These are phyloP conservation scores for Cecropterus lyciades DNA, from an alignment of 1,140 invertebrate species.

Conservation along the genomic window DNA sequence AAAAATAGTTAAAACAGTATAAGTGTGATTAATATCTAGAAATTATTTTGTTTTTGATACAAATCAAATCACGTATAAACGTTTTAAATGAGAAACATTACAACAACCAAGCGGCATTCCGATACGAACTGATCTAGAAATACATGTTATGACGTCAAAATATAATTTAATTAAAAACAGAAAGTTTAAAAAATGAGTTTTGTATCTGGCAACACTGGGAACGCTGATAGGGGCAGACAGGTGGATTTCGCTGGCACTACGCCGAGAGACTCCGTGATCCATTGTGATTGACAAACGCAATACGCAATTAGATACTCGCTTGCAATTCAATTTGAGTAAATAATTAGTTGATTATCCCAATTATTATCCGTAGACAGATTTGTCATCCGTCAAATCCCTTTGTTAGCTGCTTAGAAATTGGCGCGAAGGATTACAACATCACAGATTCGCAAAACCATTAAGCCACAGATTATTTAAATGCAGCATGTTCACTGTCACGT, in stretches of 20 bases:
- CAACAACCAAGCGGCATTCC: conserved; percentile 25
- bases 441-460: conserved; percentile 4
- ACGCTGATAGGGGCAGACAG: conserved; percentile 31
- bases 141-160: conserved; percentile 38
- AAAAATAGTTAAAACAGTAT: too few species aligned
- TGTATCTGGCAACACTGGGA: conserved; percentile 24
- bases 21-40: neutral
- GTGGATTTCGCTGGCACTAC: conserved; percentile 22
- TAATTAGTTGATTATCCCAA: conserved; percentile 33
- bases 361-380: conserved; percentile 11
- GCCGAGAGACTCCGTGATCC: conserved; percentile 25
- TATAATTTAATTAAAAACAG: conserved; percentile 41
- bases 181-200: conserved; percentile 34
- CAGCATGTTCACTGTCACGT: conserved; percentile 7
- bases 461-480: conserved; percentile 12
- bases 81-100: conserved; percentile 22
- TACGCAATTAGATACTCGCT: conserved; percentile 27
- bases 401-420: conserved; percentile 17
- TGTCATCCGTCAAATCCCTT: conserved; percentile 8
- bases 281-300: conserved; percentile 38
- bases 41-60: conserved; percentile 21
- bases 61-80: neutral
- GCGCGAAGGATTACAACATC: conserved; percentile 3
- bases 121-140: conserved; percentile 8
- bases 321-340: conserved; percentile 33